These are phyloP conservation scores for Eueides isabella DNA, from an alignment of 1,140 invertebrate species.

Conservation along the genomic window DNA sequence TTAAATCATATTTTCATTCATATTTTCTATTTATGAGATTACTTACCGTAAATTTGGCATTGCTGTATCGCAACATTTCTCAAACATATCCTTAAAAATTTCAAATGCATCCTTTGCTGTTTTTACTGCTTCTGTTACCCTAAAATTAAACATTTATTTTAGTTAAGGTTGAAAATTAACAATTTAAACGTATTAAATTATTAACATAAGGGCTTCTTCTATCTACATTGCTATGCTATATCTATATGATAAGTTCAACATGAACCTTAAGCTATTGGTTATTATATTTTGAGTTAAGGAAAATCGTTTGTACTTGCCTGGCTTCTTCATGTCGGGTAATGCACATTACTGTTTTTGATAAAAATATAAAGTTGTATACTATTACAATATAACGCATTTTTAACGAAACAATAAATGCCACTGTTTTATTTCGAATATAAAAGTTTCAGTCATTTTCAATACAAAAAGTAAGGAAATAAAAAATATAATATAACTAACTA, in stretches of 20 bases:
- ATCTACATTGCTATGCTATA: no score
- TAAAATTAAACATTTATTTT: neutral
- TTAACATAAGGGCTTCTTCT: no score
- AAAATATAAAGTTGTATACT: neutral
- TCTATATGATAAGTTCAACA: no score
- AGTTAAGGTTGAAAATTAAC: no score
- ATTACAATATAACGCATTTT: neutral
- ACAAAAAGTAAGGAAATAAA: neutral
- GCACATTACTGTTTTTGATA: neutral
- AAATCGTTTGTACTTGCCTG: neutral
- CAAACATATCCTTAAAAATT: constrained; percentile 32
- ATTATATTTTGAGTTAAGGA: neutral
- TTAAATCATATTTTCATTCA: neutral
- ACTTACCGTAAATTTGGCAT: constrained; percentile 57
- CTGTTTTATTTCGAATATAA: neutral
- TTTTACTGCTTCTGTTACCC: neutral
- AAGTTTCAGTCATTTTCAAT: neutral
- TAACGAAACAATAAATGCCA: neutral
- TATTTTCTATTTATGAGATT: neutral
- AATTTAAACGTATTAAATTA: no score
- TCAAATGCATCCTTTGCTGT: constrained; percentile 29
- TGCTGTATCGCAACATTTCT: constrained; percentile 39
- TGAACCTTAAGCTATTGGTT: neutral
- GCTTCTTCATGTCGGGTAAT: neutral
- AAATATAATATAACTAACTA: neutral